Evolutionary conservation across 2,113 vertebrate species (phyloP).

Genomic region (Lepus americanus): DNA sequence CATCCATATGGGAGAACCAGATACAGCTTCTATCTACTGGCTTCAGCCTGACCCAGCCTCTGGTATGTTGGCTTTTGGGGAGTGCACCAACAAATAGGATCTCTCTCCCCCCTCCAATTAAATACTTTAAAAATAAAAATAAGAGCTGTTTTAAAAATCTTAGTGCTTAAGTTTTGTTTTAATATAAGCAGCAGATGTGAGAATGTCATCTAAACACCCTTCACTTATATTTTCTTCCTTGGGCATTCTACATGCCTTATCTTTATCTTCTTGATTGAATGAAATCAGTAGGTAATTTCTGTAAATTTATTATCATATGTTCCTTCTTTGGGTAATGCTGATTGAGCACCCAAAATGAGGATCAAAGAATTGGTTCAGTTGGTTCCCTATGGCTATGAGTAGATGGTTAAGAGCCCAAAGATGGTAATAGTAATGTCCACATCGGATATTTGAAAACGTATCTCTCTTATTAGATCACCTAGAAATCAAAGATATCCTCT

Average conservation of each 20-base stretch:
- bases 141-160: neutral
- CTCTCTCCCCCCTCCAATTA: no score
- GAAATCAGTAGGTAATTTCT: neutral
- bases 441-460: neutral
- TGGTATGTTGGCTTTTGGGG: no score
- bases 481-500: neutral
- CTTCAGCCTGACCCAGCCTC: no score
- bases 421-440: neutral
- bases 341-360: neutral
- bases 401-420: neutral
- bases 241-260: neutral
- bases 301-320: neutral
- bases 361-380: neutral
- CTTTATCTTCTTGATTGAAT: neutral
- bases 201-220: neutral
- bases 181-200: neutral
- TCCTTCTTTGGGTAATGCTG: neutral
- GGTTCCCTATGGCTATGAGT: neutral
- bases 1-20: no score
- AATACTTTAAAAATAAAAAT: no score
- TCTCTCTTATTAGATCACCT: neutral
- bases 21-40: no score
- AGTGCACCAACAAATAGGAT: no score
- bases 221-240: slow-evolving; percentile 19
- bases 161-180: slow-evolving; percentile 28